Conservation (phyloP, 2,113 vertebrate genomes). For the Apeltes quadracus region DNA sequence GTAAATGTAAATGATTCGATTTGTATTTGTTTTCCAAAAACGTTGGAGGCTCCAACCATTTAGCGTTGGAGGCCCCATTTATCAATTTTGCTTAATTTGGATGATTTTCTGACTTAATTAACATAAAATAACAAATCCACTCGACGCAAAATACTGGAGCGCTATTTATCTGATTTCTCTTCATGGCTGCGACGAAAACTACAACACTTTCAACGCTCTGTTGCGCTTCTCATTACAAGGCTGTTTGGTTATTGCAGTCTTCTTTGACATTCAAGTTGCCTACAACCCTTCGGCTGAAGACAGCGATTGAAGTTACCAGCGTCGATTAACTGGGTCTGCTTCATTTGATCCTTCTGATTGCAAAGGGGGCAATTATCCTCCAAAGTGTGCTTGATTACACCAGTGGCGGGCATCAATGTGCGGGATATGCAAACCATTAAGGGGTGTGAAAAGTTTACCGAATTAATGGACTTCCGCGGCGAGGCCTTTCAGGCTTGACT, state of each 20-base stretch:
- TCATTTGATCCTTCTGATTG: conserved; percentile 80
- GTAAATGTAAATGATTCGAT: no score
- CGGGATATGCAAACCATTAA: conserved; percentile 76
- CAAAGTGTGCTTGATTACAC: conserved; percentile 79
- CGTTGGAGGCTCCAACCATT: no score
- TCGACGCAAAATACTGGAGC: not conserved
- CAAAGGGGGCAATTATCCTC: conserved; percentile 75
- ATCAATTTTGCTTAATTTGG: not conserved
- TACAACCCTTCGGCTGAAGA: conserved; percentile 59
- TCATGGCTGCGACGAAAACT: not conserved
- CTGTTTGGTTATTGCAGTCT: conserved; percentile 42
- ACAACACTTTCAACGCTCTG: not conserved
- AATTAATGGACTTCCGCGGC: conserved; percentile 81
- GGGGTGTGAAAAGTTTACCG: conserved; percentile 79
- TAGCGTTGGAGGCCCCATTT: not conserved
- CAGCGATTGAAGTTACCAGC: conserved; percentile 73
- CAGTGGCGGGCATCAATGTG: conserved; percentile 77
- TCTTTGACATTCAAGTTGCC: conserved; percentile 65
- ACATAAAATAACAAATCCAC: not conserved
- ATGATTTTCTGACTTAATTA: not conserved
- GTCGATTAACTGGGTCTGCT: conserved; percentile 75
- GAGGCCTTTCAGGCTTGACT: conserved; percentile 75
- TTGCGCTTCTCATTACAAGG: not conserved
- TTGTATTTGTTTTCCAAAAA: not conserved
- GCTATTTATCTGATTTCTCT: not conserved